phyloP scores from a whole-genome alignment of 2,888 invertebrate genomes.

The Hydraecia micacea region DNA sequence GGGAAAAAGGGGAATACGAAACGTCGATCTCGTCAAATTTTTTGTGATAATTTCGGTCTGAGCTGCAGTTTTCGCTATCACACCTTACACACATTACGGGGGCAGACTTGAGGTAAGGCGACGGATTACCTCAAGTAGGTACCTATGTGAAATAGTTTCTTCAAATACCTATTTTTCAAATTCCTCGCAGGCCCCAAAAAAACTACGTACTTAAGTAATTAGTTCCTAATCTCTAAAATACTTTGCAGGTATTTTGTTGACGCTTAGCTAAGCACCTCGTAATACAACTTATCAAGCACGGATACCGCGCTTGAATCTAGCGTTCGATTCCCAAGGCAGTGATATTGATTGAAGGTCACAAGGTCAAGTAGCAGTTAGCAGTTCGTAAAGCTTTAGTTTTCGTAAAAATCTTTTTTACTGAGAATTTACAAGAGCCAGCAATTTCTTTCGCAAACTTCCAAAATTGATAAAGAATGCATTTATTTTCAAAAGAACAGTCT shows the following conservation, averaged over 20 bases:
- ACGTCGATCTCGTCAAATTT: too few relatives aligned
- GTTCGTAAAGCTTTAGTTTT: background rate
- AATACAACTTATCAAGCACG: background rate
- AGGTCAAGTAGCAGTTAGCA: background rate
- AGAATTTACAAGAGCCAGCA: background rate
- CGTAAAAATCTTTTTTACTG: background rate
- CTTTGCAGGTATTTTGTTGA: background rate
- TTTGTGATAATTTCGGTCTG: too few relatives aligned
- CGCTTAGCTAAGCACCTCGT: background rate
- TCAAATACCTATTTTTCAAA: too few relatives aligned
- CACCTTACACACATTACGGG: too few relatives aligned
- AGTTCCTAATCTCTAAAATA: background rate
- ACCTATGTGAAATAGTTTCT: too few relatives aligned
- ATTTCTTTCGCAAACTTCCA: constrained; percentile 1
- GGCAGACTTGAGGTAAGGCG: too few relatives aligned
- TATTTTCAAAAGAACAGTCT: background rate
- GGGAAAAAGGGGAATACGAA: too few relatives aligned
- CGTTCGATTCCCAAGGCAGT: background rate
- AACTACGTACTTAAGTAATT: background rate
- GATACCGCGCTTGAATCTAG: background rate
- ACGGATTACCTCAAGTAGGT: too few relatives aligned
- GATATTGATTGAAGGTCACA: background rate
- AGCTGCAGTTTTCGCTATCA: too few relatives aligned
- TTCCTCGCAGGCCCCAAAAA: too few relatives aligned
- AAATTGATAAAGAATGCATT: constrained; percentile 18